Evolutionary conservation across 2,888 invertebrate species (phyloP).

Genomic region (Blastobasis lacticolella): DNA sequence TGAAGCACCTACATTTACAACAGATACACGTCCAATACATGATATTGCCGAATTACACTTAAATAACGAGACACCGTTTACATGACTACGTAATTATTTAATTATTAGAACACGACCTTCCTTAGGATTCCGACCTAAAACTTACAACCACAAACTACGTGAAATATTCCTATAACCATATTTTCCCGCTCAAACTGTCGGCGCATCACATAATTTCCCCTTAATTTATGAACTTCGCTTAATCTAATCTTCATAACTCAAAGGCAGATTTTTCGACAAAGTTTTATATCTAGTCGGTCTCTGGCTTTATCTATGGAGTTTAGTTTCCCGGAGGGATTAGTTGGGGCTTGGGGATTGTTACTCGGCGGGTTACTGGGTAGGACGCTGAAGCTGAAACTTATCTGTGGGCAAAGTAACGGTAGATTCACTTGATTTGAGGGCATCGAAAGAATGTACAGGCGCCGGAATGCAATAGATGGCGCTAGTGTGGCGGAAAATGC

Average conservation of each 20-base stretch:
- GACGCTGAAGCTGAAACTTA: too few species aligned
- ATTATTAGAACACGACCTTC: neutral
- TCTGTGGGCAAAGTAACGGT: too few species aligned
- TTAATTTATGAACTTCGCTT: slow-evolving; percentile 1
- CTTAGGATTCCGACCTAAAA: neutral
- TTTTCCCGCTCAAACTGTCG: neutral
- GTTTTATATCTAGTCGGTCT: slow-evolving; percentile 4
- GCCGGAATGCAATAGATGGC: too few species aligned
- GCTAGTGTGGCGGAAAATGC: too few species aligned
- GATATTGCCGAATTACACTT: too few species aligned
- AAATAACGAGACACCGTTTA: too few species aligned
- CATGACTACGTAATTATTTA: too few species aligned
- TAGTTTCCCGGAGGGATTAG: neutral
- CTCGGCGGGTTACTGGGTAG: too few species aligned
- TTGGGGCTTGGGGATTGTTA: neutral
- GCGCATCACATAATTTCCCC: neutral
- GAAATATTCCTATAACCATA: neutral
- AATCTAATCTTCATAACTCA: slow-evolving; percentile 9
- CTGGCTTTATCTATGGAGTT: slow-evolving; percentile 2
- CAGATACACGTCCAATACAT: too few species aligned
- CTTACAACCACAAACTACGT: neutral
- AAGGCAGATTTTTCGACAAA: slow-evolving; percentile 2
- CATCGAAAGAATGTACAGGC: too few species aligned
- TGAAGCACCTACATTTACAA: too few species aligned
- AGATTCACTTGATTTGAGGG: too few species aligned